Evolutionary conservation across 2,797 vertebrate genomes (phyloP), one percentile per base, ranked within the genome.

Genomic region (Macropus fuliginosus): DNA sequence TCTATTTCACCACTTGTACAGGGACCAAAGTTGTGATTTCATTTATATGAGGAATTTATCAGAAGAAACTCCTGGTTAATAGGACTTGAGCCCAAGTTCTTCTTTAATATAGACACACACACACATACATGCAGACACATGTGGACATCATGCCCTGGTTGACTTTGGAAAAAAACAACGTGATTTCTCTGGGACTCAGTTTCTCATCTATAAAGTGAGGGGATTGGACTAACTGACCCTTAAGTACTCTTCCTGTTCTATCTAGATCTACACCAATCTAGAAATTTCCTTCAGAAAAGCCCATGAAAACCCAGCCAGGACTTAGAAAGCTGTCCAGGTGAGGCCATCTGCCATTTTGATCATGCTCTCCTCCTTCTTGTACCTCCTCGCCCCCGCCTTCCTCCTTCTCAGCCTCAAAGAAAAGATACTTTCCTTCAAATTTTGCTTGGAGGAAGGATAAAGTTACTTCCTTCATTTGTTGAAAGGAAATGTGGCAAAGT

Each of bases 121-220:
- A 81, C 1, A n/a, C 5, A 3, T 2, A 9, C n/a, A 40, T 18
- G 1, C 34, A 66, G 4, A 16, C 13, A n/a, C 0, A n/a, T 16
- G 34, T 3, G n/a, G 13, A n/a, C 62, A 66, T 66, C 14, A n/a
- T 16, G 21, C n/a, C 11, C 27, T 31, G 89, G 11, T 11, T 54
- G 50, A 90, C 4, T 50, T 90, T 90, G 27, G 50, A 0, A 3
- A 52, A 90, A 52, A 90, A 34, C 14, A 0, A 14, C 0, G 5
- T 90, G 29, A 90, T 28, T 90, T 54, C 89, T 54, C 50, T 90
- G 50, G 46, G 4, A 28, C 28, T 90, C 27, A 54, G 11, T 54
- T 90, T 29, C 4, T 24, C n/a, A 74, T 9, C 6, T 74, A 74
- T 74, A 74, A 18, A 74, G 40, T 74, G 66, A 40, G 18, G 66